Conservation (phyloP, 2,113 vertebrate species). For the Semnopithecus entellus region DNA sequence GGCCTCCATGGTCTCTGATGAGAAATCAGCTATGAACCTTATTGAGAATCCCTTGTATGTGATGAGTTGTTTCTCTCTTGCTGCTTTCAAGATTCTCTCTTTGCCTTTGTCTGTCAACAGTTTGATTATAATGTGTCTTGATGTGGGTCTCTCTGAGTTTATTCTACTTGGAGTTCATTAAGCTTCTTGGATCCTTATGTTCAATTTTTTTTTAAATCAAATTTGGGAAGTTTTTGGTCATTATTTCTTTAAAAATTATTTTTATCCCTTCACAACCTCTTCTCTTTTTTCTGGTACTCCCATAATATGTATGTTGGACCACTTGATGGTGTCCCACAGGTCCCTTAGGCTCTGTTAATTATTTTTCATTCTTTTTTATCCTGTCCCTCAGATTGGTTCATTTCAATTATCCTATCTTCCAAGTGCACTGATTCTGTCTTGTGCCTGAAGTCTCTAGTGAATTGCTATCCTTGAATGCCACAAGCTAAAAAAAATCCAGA, state of each 20-base stretch:
- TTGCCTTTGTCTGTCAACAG: neutral
- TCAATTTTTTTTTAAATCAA: neutral
- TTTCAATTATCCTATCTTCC: neutral
- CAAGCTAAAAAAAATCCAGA: neutral
- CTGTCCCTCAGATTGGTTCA: neutral
- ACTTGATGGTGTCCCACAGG: neutral
- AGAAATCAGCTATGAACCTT: neutral
- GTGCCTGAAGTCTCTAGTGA: neutral
- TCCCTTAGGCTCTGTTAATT: neutral
- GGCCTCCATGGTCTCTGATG: neutral
- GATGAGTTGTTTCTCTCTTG: neutral
- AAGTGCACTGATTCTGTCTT: neutral
- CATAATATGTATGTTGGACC: neutral
- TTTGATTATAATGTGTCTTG: neutral
- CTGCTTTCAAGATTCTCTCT: neutral
- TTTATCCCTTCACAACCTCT: neutral
- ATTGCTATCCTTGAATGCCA: neutral
- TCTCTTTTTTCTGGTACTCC: neutral
- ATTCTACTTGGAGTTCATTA: neutral
- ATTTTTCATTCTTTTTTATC: neutral
- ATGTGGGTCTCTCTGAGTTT: neutral
- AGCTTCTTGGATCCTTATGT: neutral
- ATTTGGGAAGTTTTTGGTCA: neutral
- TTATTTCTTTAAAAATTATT: neutral
- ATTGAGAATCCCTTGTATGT: neutral